Percentiles rank a stretch among this genome's conserved stretches.
Evolutionary conservation across 2,797 vertebrate species (phyloP).

Genomic region (Pangasius sanitwongsei): DNA sequence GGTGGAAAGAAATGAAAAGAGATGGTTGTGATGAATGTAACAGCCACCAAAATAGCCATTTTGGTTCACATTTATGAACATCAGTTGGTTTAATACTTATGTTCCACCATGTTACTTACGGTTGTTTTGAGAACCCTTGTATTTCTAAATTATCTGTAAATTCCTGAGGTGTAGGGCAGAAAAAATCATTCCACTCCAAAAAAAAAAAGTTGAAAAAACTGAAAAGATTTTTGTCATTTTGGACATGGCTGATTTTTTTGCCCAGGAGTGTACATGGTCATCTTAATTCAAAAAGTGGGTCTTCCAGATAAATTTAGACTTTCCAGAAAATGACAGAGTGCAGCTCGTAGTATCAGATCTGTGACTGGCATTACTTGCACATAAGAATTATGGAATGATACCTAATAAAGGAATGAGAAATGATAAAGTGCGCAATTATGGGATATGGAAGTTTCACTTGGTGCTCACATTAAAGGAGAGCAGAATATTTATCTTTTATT

Average conservation of each 20-base stretch:
- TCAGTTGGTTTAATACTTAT: neutral
- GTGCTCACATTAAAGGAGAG: slow-evolving; percentile 43
- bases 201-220: no score
- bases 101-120: neutral
- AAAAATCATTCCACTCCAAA: neutral
- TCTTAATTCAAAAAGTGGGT: neutral
- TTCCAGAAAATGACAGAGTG: neutral
- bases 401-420: slow-evolving; percentile 37
- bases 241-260: no score
- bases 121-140: neutral
- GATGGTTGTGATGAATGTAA: neutral
- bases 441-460: slow-evolving; percentile 41
- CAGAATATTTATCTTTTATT: slow-evolving; percentile 40
- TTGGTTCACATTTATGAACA: neutral
- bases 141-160: neutral
- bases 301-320: neutral
- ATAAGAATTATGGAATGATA: neutral
- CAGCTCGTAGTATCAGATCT: neutral
- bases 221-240: neutral
- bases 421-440: slow-evolving; percentile 42
- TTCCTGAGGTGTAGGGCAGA: neutral
- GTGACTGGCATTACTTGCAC: neutral
- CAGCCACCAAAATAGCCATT: neutral
- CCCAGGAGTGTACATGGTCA: neutral
- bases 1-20: neutral